Percentiles rank a stretch among this genome's conserved stretches.
Conservation (phyloP, 2,113 vertebrate genomes). For the Melanerpes aurifrons region DNA sequence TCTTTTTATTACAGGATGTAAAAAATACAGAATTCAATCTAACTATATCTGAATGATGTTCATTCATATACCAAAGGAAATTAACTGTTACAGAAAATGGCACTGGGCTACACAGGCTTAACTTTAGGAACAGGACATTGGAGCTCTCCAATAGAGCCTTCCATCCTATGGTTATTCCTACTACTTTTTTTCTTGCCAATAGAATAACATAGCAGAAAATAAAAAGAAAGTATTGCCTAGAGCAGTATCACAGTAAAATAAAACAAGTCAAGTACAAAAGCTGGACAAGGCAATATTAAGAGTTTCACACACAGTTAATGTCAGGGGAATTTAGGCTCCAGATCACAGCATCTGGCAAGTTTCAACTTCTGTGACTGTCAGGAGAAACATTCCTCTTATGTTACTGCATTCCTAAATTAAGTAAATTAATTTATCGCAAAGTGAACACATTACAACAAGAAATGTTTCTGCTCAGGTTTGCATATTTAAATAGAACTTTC, state of each 20-base stretch:
- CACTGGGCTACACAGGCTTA: not conserved
- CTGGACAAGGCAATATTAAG: slow-evolving; percentile 77
- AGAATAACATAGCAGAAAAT: slow-evolving; percentile 57
- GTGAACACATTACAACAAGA: slow-evolving; percentile 66
- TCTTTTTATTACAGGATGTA: not conserved
- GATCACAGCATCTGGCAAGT: slow-evolving; percentile 93
- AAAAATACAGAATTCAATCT: not conserved
- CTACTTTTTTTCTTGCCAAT: slow-evolving; percentile 47
- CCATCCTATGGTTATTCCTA: slow-evolving; percentile 34
- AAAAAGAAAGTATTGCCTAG: slow-evolving; percentile 65
- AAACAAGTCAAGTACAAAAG: slow-evolving; percentile 71
- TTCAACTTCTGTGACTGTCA: slow-evolving; percentile 82
- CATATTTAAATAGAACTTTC: slow-evolving; percentile 26
- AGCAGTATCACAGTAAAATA: slow-evolving; percentile 66
- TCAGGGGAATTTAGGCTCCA: slow-evolving; percentile 83
- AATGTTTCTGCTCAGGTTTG: slow-evolving; percentile 51
- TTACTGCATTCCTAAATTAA: slow-evolving; percentile 81
- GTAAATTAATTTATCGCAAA: slow-evolving; percentile 65
- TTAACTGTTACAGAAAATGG: slow-evolving; percentile 47
- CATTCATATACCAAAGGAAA: slow-evolving; percentile 40
- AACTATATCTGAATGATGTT: not conserved
- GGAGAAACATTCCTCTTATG: slow-evolving; percentile 85
- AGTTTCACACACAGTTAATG: slow-evolving; percentile 83
- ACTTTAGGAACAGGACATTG: slow-evolving; percentile 64
- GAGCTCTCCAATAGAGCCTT: not conserved